Evolutionary conservation across 1,140 invertebrate species (phyloP), one percentile per base, ranked within the genome.

Genomic region (Danaus melanippus): DNA sequence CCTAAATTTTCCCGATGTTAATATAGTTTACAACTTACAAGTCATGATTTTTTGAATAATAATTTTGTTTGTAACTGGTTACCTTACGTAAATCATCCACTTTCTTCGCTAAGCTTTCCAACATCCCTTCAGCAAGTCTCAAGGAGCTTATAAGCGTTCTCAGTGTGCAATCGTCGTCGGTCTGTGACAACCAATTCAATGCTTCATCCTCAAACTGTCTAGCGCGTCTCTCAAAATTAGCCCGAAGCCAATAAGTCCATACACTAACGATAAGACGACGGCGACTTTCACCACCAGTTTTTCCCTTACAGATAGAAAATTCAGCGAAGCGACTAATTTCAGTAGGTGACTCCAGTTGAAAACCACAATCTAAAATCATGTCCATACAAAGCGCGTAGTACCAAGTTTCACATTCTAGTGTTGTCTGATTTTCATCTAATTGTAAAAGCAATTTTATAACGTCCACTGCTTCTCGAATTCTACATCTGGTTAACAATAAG

Each of bases 311-410:
- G 55, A 82, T 53, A 17, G 73, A 64, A 67, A 56, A 67, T 46
- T 82, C 73, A 10, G 79, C 76, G 46, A 71, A 86, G 10, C 63
- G 63, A 53, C 64, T 79, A 42, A 87, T 86, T 54, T 74, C 71
- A 32, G 73, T 53, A 2, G 81, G 74, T 17, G 80, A 64, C 66
- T 84, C 86, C 10, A 86, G 60, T 45, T 81, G 76, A 58, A 87
- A 86, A 39, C 86, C 86, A 11, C 78, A 79, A 56, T 88, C 84
- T 17, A 88, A 60, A 53, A 87, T 80, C 60, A 88, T 58, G 32
- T 87, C 87, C 11, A 88, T 76, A 51, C 84, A 86, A 40, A 87
- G 67, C 9, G 86, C 82, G 58, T 87, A 82, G 62, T 88, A 88
- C 77, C 78, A 85, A 10, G 77, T 78, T 64, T 84, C 76, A 55